These are phyloP conservation scores for Notarius lentiginosus DNA, from an alignment of 2,113 vertebrate species.

Conservation along the genomic window DNA sequence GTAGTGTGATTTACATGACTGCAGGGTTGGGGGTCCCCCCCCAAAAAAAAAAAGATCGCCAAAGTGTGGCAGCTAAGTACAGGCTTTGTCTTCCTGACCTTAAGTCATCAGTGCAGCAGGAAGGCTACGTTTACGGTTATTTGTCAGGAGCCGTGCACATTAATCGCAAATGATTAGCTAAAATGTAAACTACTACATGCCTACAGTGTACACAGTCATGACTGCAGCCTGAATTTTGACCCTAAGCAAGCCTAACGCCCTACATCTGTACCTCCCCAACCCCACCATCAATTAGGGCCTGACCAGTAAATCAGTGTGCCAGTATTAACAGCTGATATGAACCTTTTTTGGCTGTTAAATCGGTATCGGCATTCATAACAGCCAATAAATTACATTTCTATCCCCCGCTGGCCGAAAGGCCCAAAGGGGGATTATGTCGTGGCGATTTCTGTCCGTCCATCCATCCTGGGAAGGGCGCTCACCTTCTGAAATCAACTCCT, in stretches of 20 bases:
- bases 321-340: no score
- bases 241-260: background rate
- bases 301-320: no score
- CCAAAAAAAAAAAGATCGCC: background rate
- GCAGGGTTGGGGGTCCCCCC: background rate
- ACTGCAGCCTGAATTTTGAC: background rate
- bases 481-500: no score
- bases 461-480: no score
- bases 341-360: no score
- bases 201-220: background rate
- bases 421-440: no score
- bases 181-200: background rate
- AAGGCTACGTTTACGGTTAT: background rate
- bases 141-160: background rate
- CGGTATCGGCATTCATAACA: no score
- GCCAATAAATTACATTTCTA: no score
- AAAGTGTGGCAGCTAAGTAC: background rate
- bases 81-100: background rate
- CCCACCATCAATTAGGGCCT: no score
- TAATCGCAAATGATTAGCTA: background rate
- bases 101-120: background rate
- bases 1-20: no score
- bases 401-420: no score
- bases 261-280: background rate
- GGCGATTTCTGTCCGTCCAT: no score